Evolutionary conservation across 1,140 invertebrate genomes (phyloP), one percentile per base, ranked within the genome.

Genomic region (Sitophilus oryzae): DNA sequence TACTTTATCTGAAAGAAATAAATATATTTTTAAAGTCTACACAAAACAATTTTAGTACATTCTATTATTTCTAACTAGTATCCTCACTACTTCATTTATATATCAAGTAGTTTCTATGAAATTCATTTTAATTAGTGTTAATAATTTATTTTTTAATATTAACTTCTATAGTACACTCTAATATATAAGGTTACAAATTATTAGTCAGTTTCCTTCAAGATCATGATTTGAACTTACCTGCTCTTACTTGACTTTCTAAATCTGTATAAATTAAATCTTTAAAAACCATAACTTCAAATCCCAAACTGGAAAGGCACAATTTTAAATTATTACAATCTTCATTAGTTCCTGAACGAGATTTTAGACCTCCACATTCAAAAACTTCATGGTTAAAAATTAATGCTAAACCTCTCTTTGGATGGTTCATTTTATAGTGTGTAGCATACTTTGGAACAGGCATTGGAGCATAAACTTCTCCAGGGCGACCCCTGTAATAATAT

Each of bases 341-440:
- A 16, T 73, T 67, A 8, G 75, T 76, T 10, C 76, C 77, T 6
- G 65, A 61, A 1, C 76, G 66, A 11, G 60, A 53, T 42, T 63
- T 35, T 19, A 67, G 48, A 15, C 52, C 68, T 42, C 74, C 71
- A 37, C 79, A 74, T 47, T 80, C 80, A 59, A 89, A 90, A 66
- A 77, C 74, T 73, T 91, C 87, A 71, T 96, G 91, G 69, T 96
- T 96, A 60, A 96, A 92, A 58, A 96, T 93, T 0, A 94, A 66
- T 11, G 92, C 91, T 46, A 82, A 69, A 11, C 93, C 93, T 50
- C 91, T 79, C 50, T 83, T 80, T 37, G 77, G 73, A 72, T 95
- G 86, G 66, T 83, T 83, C 92, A 96, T 96, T 60, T 90, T 90
- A 65, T 96, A 96, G 62, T 82, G 82, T 1, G 75, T 72, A 2